Percentiles rank a stretch among this genome's conserved stretches.
Conservation (phyloP, 2,888 invertebrate species). For the Micoletzkya japonica region DNA sequence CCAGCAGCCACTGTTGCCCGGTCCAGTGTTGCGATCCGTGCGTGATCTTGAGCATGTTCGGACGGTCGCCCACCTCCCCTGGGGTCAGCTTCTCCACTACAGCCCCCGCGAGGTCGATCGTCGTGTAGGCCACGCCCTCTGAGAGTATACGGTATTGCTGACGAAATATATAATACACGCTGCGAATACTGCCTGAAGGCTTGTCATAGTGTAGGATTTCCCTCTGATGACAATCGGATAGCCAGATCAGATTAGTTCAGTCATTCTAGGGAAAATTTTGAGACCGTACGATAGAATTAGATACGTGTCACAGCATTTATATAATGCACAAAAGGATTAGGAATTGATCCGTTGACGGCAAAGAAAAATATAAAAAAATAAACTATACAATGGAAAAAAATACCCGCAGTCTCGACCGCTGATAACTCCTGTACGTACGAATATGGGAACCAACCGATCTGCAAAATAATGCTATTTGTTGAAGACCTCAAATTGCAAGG, state of each 20-base stretch:
- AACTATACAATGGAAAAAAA: too few relatives aligned
- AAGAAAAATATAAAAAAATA: too few relatives aligned
- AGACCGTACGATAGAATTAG: too few relatives aligned
- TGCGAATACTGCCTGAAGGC: background rate
- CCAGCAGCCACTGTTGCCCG: constrained; percentile 69
- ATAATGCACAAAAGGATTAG: too few relatives aligned
- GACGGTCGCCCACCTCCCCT: constrained; percentile 28
- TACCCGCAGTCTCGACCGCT: background rate
- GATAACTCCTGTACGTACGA: constrained; percentile 53
- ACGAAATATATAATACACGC: background rate
- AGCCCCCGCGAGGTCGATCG: constrained; percentile 57
- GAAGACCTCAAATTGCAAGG: background rate
- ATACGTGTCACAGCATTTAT: too few relatives aligned
- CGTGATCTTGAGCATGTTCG: constrained; percentile 48
- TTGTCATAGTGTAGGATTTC: too few relatives aligned
- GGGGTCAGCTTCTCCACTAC: constrained; percentile 44
- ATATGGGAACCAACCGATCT: constrained; percentile 55
- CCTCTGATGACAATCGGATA: too few relatives aligned
- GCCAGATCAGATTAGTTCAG: too few relatives aligned
- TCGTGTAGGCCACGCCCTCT: constrained; percentile 49
- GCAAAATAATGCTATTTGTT: background rate
- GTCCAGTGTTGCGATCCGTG: constrained; percentile 55
- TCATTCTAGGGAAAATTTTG: too few relatives aligned
- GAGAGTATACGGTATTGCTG: constrained; percentile 20
- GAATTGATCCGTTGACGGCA: too few relatives aligned